These are phyloP conservation scores for Trialeurodes vaporariorum DNA, from an alignment of 1,140 invertebrate genomes.

Conservation along the genomic window DNA sequence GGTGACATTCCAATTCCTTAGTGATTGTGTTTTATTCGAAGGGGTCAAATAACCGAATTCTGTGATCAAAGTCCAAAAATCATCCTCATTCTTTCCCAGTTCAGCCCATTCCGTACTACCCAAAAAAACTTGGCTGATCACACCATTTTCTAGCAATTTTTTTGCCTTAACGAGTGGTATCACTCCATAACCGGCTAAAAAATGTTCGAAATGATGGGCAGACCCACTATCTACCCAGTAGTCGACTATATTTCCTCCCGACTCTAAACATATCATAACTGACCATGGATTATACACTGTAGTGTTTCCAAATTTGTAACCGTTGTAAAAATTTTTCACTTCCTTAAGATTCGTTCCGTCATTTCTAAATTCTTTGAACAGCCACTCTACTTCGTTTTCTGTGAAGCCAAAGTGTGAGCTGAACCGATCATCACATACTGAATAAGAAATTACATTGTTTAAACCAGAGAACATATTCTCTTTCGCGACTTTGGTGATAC, in stretches of 20 bases:
- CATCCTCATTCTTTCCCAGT: not conserved
- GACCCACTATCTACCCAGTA: not conserved
- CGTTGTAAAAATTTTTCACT: not conserved
- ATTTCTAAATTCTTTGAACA: not conserved
- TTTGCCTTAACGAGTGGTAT: too few relatives aligned
- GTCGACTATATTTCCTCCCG: not conserved
- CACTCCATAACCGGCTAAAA: not conserved
- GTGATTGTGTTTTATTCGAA: too few relatives aligned
- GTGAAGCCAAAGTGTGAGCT: not conserved
- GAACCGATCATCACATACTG: not conserved
- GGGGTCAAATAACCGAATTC: not conserved
- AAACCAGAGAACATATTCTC: not conserved
- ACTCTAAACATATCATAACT: not conserved
- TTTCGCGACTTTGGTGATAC: not conserved
- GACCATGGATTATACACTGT: not conserved
- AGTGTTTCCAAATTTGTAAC: not conserved
- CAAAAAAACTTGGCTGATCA: not conserved
- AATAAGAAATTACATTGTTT: not conserved
- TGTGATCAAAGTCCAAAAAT: not conserved
- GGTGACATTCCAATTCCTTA: too few relatives aligned
- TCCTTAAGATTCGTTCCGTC: too few relatives aligned
- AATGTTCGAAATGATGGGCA: not conserved
- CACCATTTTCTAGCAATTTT: too few relatives aligned
- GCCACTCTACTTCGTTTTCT: not conserved
- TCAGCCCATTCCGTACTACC: not conserved